Percentiles rank a stretch among this genome's conserved stretches.
Evolutionary conservation across 2,797 vertebrate genomes (phyloP).

Genomic region (Pangasius macronema): DNA sequence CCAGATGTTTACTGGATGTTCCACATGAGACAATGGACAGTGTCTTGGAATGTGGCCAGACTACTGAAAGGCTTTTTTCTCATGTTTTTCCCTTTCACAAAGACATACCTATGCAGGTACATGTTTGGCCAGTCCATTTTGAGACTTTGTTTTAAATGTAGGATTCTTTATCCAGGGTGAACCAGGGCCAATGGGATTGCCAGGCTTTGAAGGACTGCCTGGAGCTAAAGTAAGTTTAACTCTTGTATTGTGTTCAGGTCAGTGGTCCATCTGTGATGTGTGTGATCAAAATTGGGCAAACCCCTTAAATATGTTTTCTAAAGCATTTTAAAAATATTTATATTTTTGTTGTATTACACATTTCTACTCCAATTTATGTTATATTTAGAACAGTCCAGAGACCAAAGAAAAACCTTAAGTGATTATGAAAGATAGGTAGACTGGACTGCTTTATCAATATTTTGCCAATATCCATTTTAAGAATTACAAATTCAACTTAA

Average conservation of each 20-base stretch:
- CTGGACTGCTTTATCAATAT: not conserved
- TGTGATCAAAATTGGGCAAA: not conserved
- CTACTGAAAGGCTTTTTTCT: not conserved
- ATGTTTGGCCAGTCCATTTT: not conserved
- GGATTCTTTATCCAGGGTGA: constrained; percentile 82
- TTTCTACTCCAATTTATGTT: not conserved
- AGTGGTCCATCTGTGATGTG: not conserved
- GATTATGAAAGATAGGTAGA: not conserved
- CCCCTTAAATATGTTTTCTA: not conserved
- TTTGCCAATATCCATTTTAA: not conserved
- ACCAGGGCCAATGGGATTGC: constrained; percentile 91
- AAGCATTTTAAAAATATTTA: not conserved
- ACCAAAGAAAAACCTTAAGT: not conserved
- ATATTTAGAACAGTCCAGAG: not conserved
- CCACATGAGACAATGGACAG: not conserved
- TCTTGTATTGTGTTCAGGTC: not conserved
- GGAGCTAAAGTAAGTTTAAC: constrained; percentile 86
- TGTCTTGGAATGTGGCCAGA: not conserved
- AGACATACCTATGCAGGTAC: not conserved
- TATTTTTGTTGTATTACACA: not conserved
- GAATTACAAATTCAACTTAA: not conserved
- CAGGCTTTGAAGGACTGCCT: constrained; percentile 92
- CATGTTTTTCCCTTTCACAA: not conserved
- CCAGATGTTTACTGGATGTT: not conserved
- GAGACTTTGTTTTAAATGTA: constrained; percentile 48